Evolutionary conservation across 37 sponge, comb jelly and placozoan genomes (phyloP).

Genomic region (Oscarella lobularis): DNA sequence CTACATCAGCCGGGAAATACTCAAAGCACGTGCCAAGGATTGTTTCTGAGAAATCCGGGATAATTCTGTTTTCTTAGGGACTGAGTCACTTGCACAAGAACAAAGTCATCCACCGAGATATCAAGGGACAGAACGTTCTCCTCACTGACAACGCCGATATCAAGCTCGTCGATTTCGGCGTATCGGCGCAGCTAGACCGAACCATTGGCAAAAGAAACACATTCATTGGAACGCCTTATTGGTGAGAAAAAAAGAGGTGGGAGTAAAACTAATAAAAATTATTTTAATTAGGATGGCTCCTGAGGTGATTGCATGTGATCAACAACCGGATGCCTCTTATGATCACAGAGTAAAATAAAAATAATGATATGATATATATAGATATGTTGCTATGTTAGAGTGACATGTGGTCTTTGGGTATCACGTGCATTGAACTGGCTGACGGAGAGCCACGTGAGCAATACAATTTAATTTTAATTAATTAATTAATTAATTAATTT

Average conservation of each 20-base stretch:
- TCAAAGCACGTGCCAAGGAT: constrained; percentile 32
- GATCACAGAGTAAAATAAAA: constrained; percentile 72
- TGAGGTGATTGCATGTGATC: constrained; percentile 97
- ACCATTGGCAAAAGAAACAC: constrained; percentile 97
- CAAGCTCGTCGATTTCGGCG: constrained; percentile 98
- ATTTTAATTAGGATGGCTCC: constrained; percentile 98
- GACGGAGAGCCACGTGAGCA: constrained; percentile 83
- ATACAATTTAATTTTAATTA: not conserved
- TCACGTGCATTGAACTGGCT: constrained; percentile 91
- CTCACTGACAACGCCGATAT: constrained; percentile 97
- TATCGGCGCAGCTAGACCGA: constrained; percentile 89
- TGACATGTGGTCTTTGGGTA: constrained; percentile 97
- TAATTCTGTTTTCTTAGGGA: constrained; percentile 32
- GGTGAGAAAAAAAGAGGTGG: too few relatives aligned
- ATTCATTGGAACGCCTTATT: constrained; percentile 97
- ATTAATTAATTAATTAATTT: not conserved
- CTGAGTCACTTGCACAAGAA: constrained; percentile 86
- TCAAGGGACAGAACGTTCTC: constrained; percentile 95
- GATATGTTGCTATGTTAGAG: constrained; percentile 28
- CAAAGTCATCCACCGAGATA: constrained; percentile 96
- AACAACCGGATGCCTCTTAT: constrained; percentile 88
- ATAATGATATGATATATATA: too few relatives aligned
- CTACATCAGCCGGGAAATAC: constrained; percentile 76
- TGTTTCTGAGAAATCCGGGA: not conserved
- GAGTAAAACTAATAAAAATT: too few relatives aligned